These are phyloP conservation scores for Yoshiicerus persimilis DNA, from an alignment of 1,140 invertebrate species.

Conservation along the genomic window DNA sequence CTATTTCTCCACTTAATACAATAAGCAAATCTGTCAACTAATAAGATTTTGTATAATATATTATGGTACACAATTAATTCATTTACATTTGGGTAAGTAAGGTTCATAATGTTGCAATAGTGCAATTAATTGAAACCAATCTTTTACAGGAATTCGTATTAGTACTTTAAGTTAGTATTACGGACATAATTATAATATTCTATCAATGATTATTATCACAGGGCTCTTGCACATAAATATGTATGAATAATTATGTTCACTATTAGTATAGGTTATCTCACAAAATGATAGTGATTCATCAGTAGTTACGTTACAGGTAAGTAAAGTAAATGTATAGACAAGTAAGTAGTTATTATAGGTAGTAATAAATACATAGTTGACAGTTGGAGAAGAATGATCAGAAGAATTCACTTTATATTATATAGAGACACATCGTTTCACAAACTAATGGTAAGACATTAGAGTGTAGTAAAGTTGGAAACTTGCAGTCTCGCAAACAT, in stretches of 20 bases:
- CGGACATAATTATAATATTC: background rate
- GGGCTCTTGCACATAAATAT: conserved; percentile 22
- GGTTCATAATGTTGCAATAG: background rate
- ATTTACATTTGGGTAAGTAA: background rate
- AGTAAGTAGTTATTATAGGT: background rate
- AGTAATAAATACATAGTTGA: background rate
- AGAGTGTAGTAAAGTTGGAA: background rate
- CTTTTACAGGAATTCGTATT: background rate
- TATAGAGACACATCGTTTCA: background rate
- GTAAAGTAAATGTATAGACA: background rate
- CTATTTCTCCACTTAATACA: background rate
- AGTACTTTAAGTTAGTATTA: background rate
- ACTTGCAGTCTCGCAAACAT: background rate
- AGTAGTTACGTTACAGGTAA: background rate
- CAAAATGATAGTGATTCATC: conserved; percentile 1
- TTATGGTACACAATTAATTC: background rate
- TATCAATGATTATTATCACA: conserved; percentile 8
- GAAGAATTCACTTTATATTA: background rate
- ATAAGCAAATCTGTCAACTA: background rate
- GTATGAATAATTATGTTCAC: background rate
- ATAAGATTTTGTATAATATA: too few relatives aligned
- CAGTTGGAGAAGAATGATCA: background rate
- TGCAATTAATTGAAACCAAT: background rate
- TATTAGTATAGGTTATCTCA: background rate
- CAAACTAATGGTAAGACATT: background rate